phyloP scores from a whole-genome alignment of 2,797 vertebrate species.

The Notamacropus eugenii region DNA sequence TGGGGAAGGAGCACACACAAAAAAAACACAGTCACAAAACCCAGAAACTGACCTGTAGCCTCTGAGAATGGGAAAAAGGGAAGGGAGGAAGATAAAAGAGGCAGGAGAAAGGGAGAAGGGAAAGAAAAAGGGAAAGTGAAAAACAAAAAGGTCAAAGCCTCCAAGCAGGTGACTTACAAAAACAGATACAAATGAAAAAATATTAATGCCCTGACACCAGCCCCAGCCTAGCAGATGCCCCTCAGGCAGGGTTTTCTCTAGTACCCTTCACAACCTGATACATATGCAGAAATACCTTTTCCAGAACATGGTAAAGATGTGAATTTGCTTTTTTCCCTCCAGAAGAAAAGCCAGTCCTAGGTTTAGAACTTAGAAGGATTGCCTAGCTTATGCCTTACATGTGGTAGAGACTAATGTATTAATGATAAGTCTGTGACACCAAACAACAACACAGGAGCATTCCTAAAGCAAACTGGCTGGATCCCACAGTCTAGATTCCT shows the following conservation, averaged over 20 bases:
- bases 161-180: background rate
- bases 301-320: background rate
- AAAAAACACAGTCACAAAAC: background rate
- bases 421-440: background rate
- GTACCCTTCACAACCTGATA: background rate
- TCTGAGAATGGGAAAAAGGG: background rate
- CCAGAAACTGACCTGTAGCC: fast-evolving
- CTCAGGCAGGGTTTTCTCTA: background rate
- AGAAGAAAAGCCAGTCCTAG: background rate
- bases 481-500: background rate
- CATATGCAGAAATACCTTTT: background rate
- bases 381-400: background rate
- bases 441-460: background rate
- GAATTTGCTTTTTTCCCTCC: background rate
- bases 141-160: background rate
- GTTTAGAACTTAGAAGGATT: background rate
- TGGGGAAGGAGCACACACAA: background rate
- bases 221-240: background rate
- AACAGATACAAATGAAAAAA: background rate
- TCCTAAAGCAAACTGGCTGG: background rate
- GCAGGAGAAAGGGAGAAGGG: background rate
- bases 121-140: background rate
- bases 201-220: background rate
- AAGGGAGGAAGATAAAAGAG: background rate
- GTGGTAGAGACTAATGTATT: background rate